These are phyloP conservation scores for Hesperia comma DNA, from an alignment of 2,888 invertebrate genomes.

Conservation along the genomic window DNA sequence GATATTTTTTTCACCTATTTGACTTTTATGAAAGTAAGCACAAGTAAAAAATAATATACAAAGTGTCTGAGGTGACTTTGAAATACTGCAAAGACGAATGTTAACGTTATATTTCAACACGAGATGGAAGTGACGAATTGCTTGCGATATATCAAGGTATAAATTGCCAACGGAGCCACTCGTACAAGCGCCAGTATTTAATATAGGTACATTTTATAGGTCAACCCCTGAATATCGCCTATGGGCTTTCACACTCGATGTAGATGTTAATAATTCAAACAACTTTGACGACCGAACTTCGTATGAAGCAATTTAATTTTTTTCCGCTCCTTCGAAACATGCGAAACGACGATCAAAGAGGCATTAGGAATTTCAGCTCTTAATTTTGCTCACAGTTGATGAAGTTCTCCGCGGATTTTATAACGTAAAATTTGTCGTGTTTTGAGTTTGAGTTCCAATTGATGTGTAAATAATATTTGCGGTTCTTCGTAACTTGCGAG, in stretches of 20 bases:
- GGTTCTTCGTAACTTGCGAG: background rate
- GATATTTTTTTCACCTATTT: too few relatives aligned
- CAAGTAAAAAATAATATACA: too few relatives aligned
- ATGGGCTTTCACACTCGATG: constrained; percentile 41
- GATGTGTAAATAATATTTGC: background rate
- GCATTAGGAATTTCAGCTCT: constrained; percentile 67
- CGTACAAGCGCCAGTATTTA: constrained; percentile 7
- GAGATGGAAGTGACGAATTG: background rate
- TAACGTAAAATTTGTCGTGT: constrained; percentile 31
- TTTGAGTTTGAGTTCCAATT: constrained; percentile 11
- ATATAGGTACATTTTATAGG: constrained; percentile 25
- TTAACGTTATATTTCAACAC: background rate
- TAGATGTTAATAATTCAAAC: constrained; percentile 61
- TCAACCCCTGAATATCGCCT: constrained; percentile 22
- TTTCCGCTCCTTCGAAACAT: constrained; percentile 57
- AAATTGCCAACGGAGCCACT: background rate
- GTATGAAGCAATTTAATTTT: constrained; percentile 63
- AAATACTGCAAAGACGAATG: background rate
- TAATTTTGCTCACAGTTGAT: constrained; percentile 49
- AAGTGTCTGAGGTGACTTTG: too few relatives aligned
- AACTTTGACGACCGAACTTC: constrained; percentile 54
- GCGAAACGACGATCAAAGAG: constrained; percentile 68
- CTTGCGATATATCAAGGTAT: background rate
- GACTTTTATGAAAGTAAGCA: too few relatives aligned
- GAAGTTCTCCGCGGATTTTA: constrained; percentile 26